Percentiles rank a stretch among this genome's conserved stretches.
These are phyloP conservation scores for Acanthaster planci DNA, from an alignment of 35 echinoderm and acorn worm species.

Conservation along the genomic window DNA sequence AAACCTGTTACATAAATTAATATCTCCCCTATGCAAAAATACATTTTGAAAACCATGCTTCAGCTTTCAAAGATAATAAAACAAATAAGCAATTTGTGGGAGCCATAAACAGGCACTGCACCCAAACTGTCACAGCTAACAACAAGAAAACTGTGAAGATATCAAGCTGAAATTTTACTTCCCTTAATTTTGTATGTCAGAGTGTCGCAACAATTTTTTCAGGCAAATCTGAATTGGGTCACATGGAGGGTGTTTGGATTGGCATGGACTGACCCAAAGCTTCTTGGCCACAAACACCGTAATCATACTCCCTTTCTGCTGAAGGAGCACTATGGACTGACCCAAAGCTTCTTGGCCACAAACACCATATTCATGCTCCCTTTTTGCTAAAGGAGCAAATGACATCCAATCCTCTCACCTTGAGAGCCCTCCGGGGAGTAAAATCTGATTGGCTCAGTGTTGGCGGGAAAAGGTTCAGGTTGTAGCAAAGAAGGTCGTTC, in stretches of 20 bases:
- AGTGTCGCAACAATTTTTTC: too few species aligned
- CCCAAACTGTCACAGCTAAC: too few species aligned
- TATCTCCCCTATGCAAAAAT: too few species aligned
- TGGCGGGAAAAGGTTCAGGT: not conserved
- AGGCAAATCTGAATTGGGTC: too few species aligned
- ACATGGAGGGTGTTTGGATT: not conserved
- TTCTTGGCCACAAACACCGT: not conserved
- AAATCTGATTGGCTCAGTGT: not conserved
- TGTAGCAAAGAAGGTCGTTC: not conserved
- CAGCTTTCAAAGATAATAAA: too few species aligned
- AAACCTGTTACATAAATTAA: too few species aligned
- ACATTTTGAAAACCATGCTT: too few species aligned
- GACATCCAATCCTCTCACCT: not conserved
- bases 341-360: not conserved
- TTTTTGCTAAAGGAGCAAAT: not conserved
- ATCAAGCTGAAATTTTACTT: too few species aligned
- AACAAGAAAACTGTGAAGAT: too few species aligned
- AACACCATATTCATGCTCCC: not conserved
- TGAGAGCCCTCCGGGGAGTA: constrained; percentile 1
- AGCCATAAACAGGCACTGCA: too few species aligned
- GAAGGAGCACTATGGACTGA: not conserved
- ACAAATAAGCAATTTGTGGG: too few species aligned
- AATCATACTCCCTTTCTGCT: not conserved
- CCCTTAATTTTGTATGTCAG: too few species aligned
- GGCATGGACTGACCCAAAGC: not conserved